Conservation (phyloP, 1,140 invertebrate genomes). For the Ostrea denselamellosa region DNA sequence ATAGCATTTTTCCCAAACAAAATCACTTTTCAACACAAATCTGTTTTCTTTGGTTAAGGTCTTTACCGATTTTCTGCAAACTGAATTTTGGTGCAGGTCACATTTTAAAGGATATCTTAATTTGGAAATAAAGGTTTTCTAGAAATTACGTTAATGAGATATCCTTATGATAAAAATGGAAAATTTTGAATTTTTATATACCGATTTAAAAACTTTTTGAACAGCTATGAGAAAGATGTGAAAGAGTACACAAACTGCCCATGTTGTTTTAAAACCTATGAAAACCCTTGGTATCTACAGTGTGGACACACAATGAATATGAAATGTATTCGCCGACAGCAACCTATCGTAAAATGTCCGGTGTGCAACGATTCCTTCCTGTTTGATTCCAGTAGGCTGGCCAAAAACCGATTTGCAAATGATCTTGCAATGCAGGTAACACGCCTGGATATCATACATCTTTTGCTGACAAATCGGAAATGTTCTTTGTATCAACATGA, state of each 20-base stretch:
- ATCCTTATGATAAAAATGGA: too few relatives aligned
- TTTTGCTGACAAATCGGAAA: background rate
- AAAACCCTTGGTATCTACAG: background rate
- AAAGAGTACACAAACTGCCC: background rate
- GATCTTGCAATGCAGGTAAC: background rate
- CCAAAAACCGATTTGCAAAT: background rate
- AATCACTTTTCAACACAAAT: too few relatives aligned
- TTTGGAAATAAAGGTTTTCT: too few relatives aligned
- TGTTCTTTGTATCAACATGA: background rate
- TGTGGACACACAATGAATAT: background rate
- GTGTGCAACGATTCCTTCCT: background rate
- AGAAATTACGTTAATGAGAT: too few relatives aligned
- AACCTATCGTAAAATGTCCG: background rate
- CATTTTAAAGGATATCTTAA: too few relatives aligned
- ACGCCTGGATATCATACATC: background rate
- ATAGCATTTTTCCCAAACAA: too few relatives aligned
- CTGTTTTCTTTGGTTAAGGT: too few relatives aligned
- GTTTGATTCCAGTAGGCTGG: background rate
- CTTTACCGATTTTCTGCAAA: too few relatives aligned
- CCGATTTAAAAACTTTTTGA: background rate
- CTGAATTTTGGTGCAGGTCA: too few relatives aligned
- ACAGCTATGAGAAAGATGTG: background rate
- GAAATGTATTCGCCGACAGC: background rate
- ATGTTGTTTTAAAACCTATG: background rate
- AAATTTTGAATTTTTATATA: too few relatives aligned